Evolutionary conservation across 2,797 vertebrate genomes (phyloP).

Genomic region (Cryptoprocta ferox): DNA sequence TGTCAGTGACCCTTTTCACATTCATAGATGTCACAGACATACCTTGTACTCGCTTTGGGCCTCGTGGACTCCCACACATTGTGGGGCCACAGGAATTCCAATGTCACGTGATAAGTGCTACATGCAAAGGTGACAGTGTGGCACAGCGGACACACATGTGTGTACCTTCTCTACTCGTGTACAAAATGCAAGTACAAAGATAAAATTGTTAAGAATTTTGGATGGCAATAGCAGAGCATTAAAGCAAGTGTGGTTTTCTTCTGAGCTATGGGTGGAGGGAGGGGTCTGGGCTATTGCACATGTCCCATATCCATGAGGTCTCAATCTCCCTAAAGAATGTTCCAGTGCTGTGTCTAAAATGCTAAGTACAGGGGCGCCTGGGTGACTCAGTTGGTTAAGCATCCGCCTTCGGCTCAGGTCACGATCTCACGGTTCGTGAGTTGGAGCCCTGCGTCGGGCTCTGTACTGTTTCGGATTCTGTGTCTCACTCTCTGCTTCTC

Average conservation of each 20-base stretch:
- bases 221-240: background rate
- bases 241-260: fast-evolving
- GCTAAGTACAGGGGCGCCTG: too few species aligned
- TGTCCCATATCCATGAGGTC: fast-evolving
- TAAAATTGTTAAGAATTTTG: background rate
- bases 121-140: background rate
- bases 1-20: fast-evolving
- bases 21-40: background rate
- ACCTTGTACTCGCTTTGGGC: background rate
- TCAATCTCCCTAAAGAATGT: background rate
- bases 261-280: background rate
- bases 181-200: background rate
- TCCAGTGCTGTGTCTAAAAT: background rate
- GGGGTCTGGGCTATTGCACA: background rate
- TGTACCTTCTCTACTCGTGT: background rate
- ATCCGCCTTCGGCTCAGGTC: too few species aligned
- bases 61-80: background rate
- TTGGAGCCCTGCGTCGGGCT: too few species aligned
- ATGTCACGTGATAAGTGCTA: background rate
- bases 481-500: too few species aligned
- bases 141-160: too few species aligned
- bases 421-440: too few species aligned
- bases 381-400: too few species aligned
- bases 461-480: too few species aligned
- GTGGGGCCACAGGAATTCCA: background rate